phyloP scores from a whole-genome alignment of 1,140 invertebrate genomes.

The Vanessa atalanta region DNA sequence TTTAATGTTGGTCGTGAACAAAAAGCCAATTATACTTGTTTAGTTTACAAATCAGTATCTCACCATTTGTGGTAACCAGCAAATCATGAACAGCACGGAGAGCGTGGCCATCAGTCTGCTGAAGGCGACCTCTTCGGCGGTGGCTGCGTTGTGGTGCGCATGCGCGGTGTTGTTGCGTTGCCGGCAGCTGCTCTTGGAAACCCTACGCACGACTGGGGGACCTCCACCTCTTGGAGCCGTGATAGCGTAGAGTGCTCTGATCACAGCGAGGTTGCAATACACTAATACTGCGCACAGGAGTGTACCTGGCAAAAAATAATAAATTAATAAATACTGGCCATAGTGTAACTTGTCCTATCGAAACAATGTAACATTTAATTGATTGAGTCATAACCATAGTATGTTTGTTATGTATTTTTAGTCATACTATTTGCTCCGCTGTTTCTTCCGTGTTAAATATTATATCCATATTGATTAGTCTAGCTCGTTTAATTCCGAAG shows the following conservation, averaged over 20 bases:
- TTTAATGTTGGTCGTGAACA: conserved; percentile 7
- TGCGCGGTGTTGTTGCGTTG: conserved; percentile 49
- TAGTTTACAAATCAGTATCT: conserved; percentile 43
- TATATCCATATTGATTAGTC: background rate
- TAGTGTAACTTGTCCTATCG: background rate
- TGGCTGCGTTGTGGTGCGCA: conserved; percentile 81
- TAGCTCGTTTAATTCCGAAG: too few species aligned
- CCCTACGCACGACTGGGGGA: conserved; percentile 77
- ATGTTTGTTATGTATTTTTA: too few species aligned
- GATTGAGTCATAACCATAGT: too few species aligned
- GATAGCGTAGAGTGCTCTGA: conserved; percentile 86
- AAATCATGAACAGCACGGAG: conserved; percentile 90
- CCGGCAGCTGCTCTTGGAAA: conserved; percentile 79
- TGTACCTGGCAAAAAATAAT: conserved; percentile 81
- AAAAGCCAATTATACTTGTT: background rate
- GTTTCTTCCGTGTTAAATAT: background rate
- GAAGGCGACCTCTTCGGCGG: conserved; percentile 90
- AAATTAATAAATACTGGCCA: background rate
- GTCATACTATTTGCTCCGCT: too few species aligned
- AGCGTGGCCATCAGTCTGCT: conserved; percentile 91
- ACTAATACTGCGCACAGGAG: conserved; percentile 88
- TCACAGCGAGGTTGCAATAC: conserved; percentile 91
- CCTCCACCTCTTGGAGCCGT: conserved; percentile 72
- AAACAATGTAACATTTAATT: too few species aligned
- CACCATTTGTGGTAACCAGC: conserved; percentile 94